Conservation (phyloP, 2,113 vertebrate genomes). For the Tragelaphus strepsiceros region DNA sequence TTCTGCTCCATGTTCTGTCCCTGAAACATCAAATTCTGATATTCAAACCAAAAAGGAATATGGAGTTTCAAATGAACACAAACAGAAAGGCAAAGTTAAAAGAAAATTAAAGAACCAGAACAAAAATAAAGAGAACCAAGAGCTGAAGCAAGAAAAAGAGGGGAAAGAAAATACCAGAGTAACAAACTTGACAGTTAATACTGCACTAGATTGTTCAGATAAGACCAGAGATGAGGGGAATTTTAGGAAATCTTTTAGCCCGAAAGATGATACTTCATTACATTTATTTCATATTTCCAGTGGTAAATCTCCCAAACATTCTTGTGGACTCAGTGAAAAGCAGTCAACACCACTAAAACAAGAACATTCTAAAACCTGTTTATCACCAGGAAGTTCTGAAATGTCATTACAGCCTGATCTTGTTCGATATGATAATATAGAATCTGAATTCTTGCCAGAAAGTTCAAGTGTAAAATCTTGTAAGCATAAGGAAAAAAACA, state of each 20-base stretch:
- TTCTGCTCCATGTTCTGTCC: slow-evolving; percentile 85
- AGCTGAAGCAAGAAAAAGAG: slow-evolving; percentile 88
- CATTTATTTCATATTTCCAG: slow-evolving; percentile 94
- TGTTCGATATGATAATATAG: slow-evolving; percentile 89
- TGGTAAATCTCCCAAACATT: slow-evolving; percentile 93
- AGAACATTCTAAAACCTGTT: slow-evolving; percentile 91
- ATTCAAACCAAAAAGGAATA: slow-evolving; percentile 89
- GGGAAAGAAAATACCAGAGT: slow-evolving; percentile 93
- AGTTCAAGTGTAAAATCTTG: slow-evolving; percentile 92
- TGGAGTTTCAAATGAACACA: slow-evolving; percentile 84
- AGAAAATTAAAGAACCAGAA: slow-evolving; percentile 95
- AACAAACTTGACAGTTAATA: slow-evolving; percentile 82
- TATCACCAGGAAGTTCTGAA: slow-evolving; percentile 88
- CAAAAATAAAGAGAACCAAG: slow-evolving; percentile 99
- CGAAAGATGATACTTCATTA: slow-evolving; percentile 96
- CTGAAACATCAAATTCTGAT: slow-evolving; percentile 88
- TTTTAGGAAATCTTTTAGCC: slow-evolving; percentile 95
- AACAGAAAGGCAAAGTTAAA: slow-evolving; percentile 97
- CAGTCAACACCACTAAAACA: slow-evolving; percentile 92
- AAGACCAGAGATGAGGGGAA: slow-evolving; percentile 92
- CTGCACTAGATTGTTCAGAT: slow-evolving; percentile 87
- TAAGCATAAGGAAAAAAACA: slow-evolving; percentile 97
- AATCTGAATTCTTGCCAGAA: slow-evolving; percentile 91
- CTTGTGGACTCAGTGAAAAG: slow-evolving; percentile 92
- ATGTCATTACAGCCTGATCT: slow-evolving; percentile 84